Base-by-base conservation (phyloP, 2,888 invertebrate species). In the Nemapogon koenigi region DNA sequence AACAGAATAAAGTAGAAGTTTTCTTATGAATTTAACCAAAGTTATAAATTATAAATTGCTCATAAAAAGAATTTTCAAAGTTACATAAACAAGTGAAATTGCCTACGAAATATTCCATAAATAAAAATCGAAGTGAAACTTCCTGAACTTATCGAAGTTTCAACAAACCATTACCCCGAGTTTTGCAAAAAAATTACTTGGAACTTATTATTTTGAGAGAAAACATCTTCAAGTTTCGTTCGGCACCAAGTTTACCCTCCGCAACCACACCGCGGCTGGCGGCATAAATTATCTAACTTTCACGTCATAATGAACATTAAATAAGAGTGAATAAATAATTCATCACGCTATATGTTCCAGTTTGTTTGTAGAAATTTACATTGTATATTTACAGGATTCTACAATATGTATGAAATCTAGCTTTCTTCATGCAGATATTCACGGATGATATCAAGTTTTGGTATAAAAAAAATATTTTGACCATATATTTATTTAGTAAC, bases 111-210 rank as follows among this genome's bases (percentile, higher is more conserved):
- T 33, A 10, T 19, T 11, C 8, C 33, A 19, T 18, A 33, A 33
- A 33, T 33, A 33, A 70, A 73, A 72, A 73, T 70, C 73, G 66
- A 66, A 65, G 68, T 72, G 69, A 71, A 62, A 67, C 71, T 73
- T 76, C 76, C 76, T 69, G 72, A 75, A 78, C 68, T 78, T 78
- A 75, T 78, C 69, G 68, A 72, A 78, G 56, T 75, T 73, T 49
- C 70, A 70, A 75, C 75, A 78, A 78, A 72, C 76, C 73, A 76
- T 76, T 75, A 76, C 75, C 72, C 72, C 63, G 64, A 70, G 70
- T 75, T 72, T 70, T 59, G 68, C 63, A 69, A 75, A 75, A 78
- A 75, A 73, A 62, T 67, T 53, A 67, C 67, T 72, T 62, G 60
- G 63, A 69, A 73, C 67, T 75, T 78, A 75, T 76, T 76, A 75